Evolutionary conservation across 2,797 vertebrate genomes (phyloP).

Genomic region (Semotilus atromaculatus): DNA sequence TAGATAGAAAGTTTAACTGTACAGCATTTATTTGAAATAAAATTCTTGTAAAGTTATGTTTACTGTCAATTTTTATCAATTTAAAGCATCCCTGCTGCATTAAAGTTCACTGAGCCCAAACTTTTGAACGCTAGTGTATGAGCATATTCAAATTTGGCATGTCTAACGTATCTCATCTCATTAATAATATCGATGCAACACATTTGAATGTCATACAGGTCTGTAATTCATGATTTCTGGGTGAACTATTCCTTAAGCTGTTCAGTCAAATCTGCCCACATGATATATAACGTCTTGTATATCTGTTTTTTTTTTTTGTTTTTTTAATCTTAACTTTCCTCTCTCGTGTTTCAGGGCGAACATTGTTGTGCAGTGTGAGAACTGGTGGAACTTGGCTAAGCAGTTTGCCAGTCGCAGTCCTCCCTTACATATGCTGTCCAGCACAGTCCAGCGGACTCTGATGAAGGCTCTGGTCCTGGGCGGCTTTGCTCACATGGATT

Average conservation of each 20-base stretch:
- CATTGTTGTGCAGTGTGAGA: slow-evolving; percentile 97
- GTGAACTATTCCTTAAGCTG: background rate
- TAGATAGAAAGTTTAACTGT: background rate
- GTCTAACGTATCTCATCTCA: background rate
- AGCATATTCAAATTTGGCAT: no score
- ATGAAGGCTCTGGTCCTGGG: slow-evolving; percentile 98
- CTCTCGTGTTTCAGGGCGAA: slow-evolving; percentile 84
- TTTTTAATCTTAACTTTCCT: background rate
- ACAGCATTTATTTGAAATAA: background rate
- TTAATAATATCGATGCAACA: background rate
- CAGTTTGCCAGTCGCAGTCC: slow-evolving; percentile 95
- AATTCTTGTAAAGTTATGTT: background rate
- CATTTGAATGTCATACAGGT: background rate
- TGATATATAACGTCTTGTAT: background rate
- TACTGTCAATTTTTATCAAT: background rate
- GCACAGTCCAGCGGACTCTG: slow-evolving; percentile 92
- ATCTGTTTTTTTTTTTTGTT: background rate
- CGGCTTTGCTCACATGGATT: slow-evolving; percentile 97
- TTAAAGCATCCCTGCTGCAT: background rate
- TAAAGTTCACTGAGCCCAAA: background rate
- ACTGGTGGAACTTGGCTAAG: slow-evolving; percentile 98
- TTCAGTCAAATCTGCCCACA: background rate
- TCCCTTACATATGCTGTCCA: slow-evolving; percentile 94
- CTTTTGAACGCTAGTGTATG: background rate
- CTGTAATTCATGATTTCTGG: background rate